A percentile compares a stretch with the other conserved stretches of the same genome.
Evolutionary conservation across 2,888 invertebrate species (phyloP).

Genomic region (Chesias legatella): DNA sequence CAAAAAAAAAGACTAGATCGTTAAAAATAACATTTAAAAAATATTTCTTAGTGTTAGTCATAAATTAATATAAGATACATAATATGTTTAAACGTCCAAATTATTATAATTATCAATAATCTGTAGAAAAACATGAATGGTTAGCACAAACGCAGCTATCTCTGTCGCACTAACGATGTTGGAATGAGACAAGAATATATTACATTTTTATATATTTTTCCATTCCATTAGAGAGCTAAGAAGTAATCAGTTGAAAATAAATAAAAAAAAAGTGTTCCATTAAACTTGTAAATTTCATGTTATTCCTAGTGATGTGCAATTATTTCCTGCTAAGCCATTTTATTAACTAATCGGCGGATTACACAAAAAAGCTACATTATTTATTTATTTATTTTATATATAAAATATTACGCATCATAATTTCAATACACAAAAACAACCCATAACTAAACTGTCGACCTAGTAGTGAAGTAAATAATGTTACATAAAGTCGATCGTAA

Average conservation of each 20-base stretch:
- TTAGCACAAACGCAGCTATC: too few relatives aligned
- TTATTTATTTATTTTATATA: conserved; percentile 6
- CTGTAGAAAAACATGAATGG: too few relatives aligned
- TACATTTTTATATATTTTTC: too few relatives aligned
- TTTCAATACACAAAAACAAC: conserved; percentile 10
- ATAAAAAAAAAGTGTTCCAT: neutral
- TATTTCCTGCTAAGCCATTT: conserved; percentile 7
- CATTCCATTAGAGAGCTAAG: too few relatives aligned
- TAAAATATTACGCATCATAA: neutral
- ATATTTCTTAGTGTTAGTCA: conserved; percentile 41
- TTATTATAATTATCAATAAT: conserved; percentile 17
- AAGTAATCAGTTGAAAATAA: conserved; percentile 2
- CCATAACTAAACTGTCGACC: conserved; percentile 13
- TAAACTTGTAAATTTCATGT: neutral
- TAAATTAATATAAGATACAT: conserved; percentile 38
- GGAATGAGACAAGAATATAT: too few relatives aligned
- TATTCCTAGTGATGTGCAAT: neutral
- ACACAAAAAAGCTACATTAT: conserved; percentile 17
- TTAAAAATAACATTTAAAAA: conserved; percentile 54
- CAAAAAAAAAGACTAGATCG: conserved; percentile 73
- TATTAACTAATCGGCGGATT: conserved; percentile 16
- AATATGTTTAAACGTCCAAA: conserved; percentile 19
- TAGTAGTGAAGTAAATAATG: conserved; percentile 5
- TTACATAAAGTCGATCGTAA: conserved; percentile 1
- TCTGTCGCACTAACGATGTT: too few relatives aligned